Percentiles rank a stretch among this genome's conserved stretches.
phyloP scores from a whole-genome alignment of 2,113 vertebrate species.

The Pteruthius melanotis region DNA sequence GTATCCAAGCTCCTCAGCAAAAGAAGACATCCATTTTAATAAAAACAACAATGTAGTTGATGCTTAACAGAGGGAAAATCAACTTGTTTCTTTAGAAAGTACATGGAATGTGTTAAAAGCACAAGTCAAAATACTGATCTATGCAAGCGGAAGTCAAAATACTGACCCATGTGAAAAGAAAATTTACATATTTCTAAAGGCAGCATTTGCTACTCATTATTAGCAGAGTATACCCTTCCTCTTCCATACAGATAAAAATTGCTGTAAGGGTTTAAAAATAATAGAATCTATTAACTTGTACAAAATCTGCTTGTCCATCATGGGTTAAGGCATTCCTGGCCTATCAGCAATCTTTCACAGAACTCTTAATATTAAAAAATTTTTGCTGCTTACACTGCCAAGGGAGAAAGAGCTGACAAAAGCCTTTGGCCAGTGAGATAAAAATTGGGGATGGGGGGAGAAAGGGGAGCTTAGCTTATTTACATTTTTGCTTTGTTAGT shows the following conservation, averaged over 20 bases:
- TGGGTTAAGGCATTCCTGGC: constrained; percentile 19
- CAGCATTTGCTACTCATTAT: neutral
- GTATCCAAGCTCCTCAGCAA: neutral
- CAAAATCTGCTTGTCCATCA: neutral
- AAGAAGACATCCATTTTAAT: neutral
- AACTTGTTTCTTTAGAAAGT: neutral
- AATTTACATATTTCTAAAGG: neutral
- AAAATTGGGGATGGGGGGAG: constrained; percentile 18
- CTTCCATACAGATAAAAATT: neutral
- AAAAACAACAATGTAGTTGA: neutral
- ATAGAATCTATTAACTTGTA: neutral
- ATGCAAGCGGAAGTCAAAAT: neutral
- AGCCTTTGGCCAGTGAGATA: constrained; percentile 62
- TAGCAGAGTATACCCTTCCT: neutral
- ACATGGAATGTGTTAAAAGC: neutral
- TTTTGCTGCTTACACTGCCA: constrained; percentile 50
- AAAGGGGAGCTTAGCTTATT: constrained; percentile 61
- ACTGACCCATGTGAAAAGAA: neutral
- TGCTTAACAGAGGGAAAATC: neutral
- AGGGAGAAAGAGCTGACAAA: constrained; percentile 70
- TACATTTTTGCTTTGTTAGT: constrained; percentile 81
- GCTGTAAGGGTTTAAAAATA: neutral
- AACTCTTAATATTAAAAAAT: constrained; percentile 53
- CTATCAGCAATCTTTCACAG: constrained; percentile 20
- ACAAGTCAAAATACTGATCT: neutral